Percentiles rank a stretch among this genome's conserved stretches.
phyloP scores from a whole-genome alignment of 2,888 invertebrate species.

The Calephelis perditalis region DNA sequence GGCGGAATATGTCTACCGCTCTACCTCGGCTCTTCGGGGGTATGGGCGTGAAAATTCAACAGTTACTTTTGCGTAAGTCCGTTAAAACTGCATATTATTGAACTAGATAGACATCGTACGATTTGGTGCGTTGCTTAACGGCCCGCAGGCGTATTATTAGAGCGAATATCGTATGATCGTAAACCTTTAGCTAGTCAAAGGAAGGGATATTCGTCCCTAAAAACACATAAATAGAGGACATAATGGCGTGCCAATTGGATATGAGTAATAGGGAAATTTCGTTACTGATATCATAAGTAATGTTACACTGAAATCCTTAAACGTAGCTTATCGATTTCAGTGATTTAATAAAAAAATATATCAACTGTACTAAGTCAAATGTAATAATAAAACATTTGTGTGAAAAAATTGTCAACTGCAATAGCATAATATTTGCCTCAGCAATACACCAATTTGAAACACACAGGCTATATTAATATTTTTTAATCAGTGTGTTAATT shows the following conservation, averaged over 20 bases:
- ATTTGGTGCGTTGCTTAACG: neutral
- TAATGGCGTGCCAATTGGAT: neutral
- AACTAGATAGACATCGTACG: conserved; percentile 9
- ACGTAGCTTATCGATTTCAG: neutral
- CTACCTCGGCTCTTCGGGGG: no score
- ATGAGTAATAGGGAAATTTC: conserved; percentile 10
- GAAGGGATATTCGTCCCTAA: neutral
- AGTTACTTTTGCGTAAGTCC: neutral
- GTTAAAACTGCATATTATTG: neutral
- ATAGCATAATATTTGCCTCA: no score
- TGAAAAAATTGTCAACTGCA: no score
- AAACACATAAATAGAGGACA: neutral
- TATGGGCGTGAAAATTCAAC: neutral
- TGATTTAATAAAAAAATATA: neutral
- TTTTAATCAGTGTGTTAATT: no score
- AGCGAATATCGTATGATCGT: conserved; percentile 12
- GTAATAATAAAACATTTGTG: no score
- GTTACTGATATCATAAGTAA: conserved; percentile 3
- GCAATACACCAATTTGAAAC: no score
- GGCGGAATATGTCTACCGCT: no score
- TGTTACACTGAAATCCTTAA: neutral
- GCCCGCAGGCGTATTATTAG: neutral
- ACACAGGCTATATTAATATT: no score
- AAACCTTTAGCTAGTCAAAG: neutral
- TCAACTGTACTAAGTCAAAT: no score